A percentile compares a stretch with the other conserved stretches of the same genome.
Evolutionary conservation across 1,140 invertebrate species (phyloP).

Genomic region (Formica selysi): DNA sequence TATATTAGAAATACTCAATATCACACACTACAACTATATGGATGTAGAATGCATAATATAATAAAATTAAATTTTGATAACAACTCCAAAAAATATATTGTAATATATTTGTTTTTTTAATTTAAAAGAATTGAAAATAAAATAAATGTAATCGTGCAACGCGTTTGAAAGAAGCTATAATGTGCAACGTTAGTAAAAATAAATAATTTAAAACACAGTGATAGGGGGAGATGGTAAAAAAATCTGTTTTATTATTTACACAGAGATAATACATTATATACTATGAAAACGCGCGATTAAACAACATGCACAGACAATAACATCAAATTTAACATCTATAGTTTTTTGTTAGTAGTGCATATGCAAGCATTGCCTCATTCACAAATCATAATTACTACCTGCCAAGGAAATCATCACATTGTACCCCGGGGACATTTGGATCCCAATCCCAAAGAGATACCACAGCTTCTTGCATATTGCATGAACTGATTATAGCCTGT

Average conservation of each 20-base stretch:
- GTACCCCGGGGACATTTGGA: conserved; percentile 91
- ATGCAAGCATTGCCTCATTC: conserved; percentile 20
- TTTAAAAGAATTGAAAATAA: conserved; percentile 11
- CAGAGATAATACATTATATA: background rate
- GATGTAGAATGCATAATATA: conserved; percentile 1
- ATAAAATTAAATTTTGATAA: background rate
- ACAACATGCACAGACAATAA: conserved; percentile 14
- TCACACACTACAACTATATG: background rate
- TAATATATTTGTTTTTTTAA: background rate
- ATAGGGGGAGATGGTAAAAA: background rate
- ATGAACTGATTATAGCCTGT: conserved; percentile 91
- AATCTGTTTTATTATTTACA: conserved; percentile 19
- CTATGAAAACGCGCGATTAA: background rate
- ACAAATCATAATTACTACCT: conserved; percentile 87
- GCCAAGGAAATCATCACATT: conserved; percentile 94
- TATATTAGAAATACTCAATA: conserved; percentile 27
- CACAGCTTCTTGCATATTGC: conserved; percentile 90
- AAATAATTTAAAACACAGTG: background rate
- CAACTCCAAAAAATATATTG: background rate
- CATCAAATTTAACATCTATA: conserved; percentile 2
- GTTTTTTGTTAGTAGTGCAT: background rate
- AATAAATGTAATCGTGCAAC: conserved; percentile 1
- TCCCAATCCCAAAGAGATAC: conserved; percentile 95
- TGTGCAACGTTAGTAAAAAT: conserved; percentile 24
- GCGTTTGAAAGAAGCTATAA: conserved; percentile 32